Conservation (phyloP, 2,113 vertebrate species). For the Python bivittatus region DNA sequence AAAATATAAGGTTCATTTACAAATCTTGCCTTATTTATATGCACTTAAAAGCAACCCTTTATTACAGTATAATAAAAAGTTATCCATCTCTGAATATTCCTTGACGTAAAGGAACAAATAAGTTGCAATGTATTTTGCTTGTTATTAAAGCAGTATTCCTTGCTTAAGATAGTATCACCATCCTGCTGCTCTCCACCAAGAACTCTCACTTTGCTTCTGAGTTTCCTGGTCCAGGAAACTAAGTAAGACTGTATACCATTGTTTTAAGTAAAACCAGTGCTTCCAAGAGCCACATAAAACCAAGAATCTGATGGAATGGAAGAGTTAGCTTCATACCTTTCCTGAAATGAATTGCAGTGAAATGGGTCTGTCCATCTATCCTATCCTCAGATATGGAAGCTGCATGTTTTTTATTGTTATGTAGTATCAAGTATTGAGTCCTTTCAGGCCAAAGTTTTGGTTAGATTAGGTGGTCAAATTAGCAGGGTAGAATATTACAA, state of each 20-base stretch:
- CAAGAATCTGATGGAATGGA: not conserved
- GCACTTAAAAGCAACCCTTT: not conserved
- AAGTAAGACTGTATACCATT: not conserved
- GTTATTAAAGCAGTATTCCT: not conserved
- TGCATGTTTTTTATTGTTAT: not conserved
- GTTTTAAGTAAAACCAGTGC: not conserved
- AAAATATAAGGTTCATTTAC: not conserved
- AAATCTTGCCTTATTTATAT: not conserved
- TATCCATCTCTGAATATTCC: not conserved
- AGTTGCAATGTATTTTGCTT: not conserved
- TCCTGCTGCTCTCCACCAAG: no score
- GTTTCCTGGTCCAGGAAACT: constrained; percentile 33
- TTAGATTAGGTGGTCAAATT: not conserved
- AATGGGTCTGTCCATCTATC: not conserved
- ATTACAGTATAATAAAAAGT: not conserved
- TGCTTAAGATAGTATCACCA: not conserved
- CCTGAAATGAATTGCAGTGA: not conserved
- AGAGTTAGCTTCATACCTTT: not conserved
- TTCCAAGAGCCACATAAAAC: not conserved
- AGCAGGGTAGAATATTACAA: not conserved
- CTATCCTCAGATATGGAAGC: not conserved
- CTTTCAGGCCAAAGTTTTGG: not conserved
- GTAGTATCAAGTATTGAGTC: not conserved
- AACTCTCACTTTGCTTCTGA: not conserved
- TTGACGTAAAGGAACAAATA: not conserved